Evolutionary conservation across 2,888 invertebrate genomes (phyloP).

Genomic region (Carpatolechia fugitivella): DNA sequence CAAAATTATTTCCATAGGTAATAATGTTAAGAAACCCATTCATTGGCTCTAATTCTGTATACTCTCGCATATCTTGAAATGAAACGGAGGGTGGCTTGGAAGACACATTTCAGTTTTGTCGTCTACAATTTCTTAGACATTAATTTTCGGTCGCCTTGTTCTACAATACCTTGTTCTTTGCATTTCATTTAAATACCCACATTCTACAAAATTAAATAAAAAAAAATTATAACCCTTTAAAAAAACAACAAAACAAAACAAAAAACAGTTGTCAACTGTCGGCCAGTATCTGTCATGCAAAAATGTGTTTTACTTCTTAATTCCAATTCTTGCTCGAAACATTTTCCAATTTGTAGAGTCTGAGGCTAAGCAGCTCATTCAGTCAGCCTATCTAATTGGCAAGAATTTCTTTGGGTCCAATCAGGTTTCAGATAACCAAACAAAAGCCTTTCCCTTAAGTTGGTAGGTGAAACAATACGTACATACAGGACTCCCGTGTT

Average conservation of each 20-base stretch:
- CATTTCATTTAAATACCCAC: too few relatives aligned
- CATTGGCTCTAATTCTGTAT: neutral
- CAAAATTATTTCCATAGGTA: slow-evolving; percentile 15
- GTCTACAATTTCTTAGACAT: slow-evolving; percentile 9
- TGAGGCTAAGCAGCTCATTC: neutral
- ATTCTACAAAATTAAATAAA: too few relatives aligned
- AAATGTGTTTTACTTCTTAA: too few relatives aligned
- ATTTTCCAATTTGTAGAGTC: too few relatives aligned
- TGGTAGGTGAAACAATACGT: slow-evolving; percentile 71
- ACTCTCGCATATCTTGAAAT: neutral
- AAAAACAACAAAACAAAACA: too few relatives aligned
- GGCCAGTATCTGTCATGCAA: too few relatives aligned
- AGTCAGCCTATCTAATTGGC: slow-evolving; percentile 25
- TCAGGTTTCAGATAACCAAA: slow-evolving; percentile 39
- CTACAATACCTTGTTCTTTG: too few relatives aligned
- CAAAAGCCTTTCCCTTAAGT: slow-evolving; percentile 44
- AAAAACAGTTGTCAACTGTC: too few relatives aligned
- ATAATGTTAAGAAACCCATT: slow-evolving; percentile 6
- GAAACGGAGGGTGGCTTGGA: neutral
- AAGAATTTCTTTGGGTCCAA: slow-evolving; percentile 31
- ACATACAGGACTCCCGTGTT: slow-evolving; percentile 57
- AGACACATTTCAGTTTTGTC: slow-evolving; percentile 6
- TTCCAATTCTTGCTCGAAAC: too few relatives aligned
- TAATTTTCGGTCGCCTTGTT: slow-evolving; percentile 7
- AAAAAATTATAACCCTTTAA: too few relatives aligned